Percentiles rank a stretch among this genome's conserved stretches.
phyloP scores from a whole-genome alignment of 1,140 invertebrate species.

The Zelostemma sp. region DNA sequence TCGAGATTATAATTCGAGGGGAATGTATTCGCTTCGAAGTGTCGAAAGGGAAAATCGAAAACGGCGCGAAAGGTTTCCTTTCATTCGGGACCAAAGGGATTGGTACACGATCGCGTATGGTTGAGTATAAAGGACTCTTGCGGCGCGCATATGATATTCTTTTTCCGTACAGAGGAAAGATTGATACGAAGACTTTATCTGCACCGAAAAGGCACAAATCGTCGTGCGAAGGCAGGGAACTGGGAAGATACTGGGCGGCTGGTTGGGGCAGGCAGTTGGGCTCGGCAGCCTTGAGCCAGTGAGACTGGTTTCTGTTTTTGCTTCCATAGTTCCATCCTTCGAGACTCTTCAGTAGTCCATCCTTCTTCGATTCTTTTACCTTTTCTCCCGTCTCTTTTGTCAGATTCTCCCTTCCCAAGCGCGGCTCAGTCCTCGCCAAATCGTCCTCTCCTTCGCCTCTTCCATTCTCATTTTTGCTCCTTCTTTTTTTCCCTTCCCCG shows the following conservation, averaged over 20 bases:
- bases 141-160: too few species aligned
- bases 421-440: slow-evolving; percentile 27
- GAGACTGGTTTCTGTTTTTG: slow-evolving; percentile 72
- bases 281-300: slow-evolving; percentile 68
- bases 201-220: slow-evolving; percentile 44
- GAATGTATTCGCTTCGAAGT: too few species aligned
- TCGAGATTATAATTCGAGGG: too few species aligned
- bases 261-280: slow-evolving; percentile 18
- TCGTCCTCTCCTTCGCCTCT: slow-evolving; percentile 41
- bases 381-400: slow-evolving; percentile 38
- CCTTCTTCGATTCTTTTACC: slow-evolving; percentile 57
- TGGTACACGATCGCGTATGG: too few species aligned
- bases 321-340: slow-evolving; percentile 68
- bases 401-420: slow-evolving; percentile 41
- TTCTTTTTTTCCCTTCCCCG: slow-evolving; percentile 38
- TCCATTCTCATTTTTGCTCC: slow-evolving; percentile 34
- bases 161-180: neutral
- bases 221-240: slow-evolving; percentile 25
- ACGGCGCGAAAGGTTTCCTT: too few species aligned
- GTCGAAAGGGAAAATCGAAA: too few species aligned
- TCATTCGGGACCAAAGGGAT: too few species aligned
- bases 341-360: slow-evolving; percentile 62
- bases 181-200: slow-evolving; percentile 43
- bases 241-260: slow-evolving; percentile 24
- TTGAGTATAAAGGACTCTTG: too few species aligned